Conservation (phyloP, 2,113 vertebrate species). For the Ia io region DNA sequence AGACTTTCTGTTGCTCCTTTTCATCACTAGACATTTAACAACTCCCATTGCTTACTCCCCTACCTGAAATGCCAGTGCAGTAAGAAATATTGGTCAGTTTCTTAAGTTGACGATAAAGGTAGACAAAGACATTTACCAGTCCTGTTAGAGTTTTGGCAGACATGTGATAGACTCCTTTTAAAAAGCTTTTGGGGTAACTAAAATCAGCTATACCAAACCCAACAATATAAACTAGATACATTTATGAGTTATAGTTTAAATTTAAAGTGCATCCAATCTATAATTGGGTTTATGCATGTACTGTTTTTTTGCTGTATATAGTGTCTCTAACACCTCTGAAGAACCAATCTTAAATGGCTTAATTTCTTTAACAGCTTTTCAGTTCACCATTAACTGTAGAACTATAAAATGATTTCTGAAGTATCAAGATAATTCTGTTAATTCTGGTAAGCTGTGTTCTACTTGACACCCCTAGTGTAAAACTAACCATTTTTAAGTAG, state of each 20-base stretch:
- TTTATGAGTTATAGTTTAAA: slow-evolving; percentile 51
- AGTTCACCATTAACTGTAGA: slow-evolving; percentile 57
- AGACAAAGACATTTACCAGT: slow-evolving; percentile 54
- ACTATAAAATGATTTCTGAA: slow-evolving; percentile 67
- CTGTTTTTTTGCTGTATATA: not conserved
- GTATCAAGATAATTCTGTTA: slow-evolving; percentile 65
- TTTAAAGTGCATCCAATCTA: slow-evolving; percentile 23
- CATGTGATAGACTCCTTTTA: not conserved
- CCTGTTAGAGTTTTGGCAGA: slow-evolving; percentile 14
- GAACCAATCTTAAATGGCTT: slow-evolving; percentile 50
- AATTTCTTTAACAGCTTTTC: slow-evolving; percentile 61
- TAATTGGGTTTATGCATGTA: slow-evolving; percentile 35
- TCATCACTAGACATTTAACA: slow-evolving; percentile 78
- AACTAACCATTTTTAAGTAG: slow-evolving; percentile 48
- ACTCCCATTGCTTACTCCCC: slow-evolving; percentile 73
- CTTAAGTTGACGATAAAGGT: slow-evolving; percentile 13
- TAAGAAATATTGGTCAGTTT: slow-evolving; percentile 85
- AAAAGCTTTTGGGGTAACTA: not conserved
- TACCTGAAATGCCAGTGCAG: slow-evolving; percentile 71
- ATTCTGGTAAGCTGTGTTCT: slow-evolving; percentile 67
- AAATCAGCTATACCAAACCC: slow-evolving; percentile 9
- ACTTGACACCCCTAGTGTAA: slow-evolving; percentile 45
- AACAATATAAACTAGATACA: not conserved
- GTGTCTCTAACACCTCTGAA: slow-evolving; percentile 33
- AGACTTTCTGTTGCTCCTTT: slow-evolving; percentile 79